Conservation (phyloP, 1,140 invertebrate species). For the Ephestia elutella region DNA sequence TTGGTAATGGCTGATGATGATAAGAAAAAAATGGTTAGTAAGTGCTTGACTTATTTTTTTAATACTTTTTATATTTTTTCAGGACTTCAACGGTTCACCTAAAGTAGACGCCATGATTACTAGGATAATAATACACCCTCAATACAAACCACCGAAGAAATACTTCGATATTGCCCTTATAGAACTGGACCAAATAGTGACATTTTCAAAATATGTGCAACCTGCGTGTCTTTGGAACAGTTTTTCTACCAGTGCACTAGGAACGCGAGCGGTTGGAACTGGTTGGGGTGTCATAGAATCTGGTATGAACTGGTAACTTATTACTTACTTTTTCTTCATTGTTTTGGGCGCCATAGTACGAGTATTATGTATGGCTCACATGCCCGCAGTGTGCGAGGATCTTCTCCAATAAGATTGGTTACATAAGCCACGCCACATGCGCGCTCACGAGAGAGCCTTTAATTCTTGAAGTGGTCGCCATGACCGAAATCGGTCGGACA, state of each 20-base stretch:
- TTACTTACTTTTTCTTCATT: too few species aligned
- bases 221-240: conserved; percentile 38
- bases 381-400: too few species aligned
- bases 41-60: too few species aligned
- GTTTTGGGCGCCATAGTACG: too few species aligned
- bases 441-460: too few species aligned
- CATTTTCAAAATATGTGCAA: conserved; percentile 20
- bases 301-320: conserved; percentile 10
- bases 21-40: too few species aligned
- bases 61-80: neutral
- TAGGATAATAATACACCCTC: conserved; percentile 64
- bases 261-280: conserved; percentile 23
- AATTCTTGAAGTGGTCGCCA: too few species aligned
- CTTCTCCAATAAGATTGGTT: too few species aligned
- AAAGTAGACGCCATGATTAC: conserved; percentile 31
- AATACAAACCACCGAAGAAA: conserved; percentile 54
- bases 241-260: conserved; percentile 9
- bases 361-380: too few species aligned
- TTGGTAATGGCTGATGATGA: too few species aligned
- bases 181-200: conserved; percentile 27
- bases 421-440: too few species aligned
- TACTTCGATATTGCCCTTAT: conserved; percentile 70
- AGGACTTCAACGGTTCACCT: neutral
- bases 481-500: too few species aligned
- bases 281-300: conserved; percentile 33